These are phyloP conservation scores for Herpetotheres cachinnans DNA, from an alignment of 2,113 vertebrate genomes.

Conservation along the genomic window DNA sequence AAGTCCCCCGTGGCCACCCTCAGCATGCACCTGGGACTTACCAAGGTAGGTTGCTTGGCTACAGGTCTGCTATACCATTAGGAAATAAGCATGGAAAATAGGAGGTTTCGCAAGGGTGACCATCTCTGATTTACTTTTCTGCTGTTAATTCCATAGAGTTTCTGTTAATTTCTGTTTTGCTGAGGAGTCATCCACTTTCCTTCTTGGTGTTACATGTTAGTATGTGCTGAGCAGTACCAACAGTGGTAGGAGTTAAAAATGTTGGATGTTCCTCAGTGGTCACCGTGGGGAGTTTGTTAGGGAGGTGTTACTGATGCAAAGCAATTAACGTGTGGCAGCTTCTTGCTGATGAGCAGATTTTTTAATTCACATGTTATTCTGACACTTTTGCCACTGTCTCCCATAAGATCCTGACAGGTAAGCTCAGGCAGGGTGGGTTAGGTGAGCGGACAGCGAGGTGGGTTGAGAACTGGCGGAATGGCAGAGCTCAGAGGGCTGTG, in stretches of 20 bases:
- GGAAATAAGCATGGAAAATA: background rate
- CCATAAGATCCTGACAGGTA: too few species aligned
- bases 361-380: background rate
- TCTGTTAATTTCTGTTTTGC: background rate
- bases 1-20: background rate
- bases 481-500: too few species aligned
- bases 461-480: too few species aligned
- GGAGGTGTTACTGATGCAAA: background rate
- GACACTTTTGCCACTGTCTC: too few species aligned
- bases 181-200: background rate
- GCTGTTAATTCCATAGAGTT: background rate
- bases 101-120: background rate
- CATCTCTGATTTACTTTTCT: background rate
- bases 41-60: constrained; percentile 37
- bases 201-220: background rate
- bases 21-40: background rate
- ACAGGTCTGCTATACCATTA: background rate
- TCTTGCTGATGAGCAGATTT: background rate
- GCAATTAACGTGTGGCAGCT: background rate
- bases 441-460: too few species aligned
- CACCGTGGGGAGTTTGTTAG: background rate
- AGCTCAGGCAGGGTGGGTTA: too few species aligned
- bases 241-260: background rate
- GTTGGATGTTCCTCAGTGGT: background rate
- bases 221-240: background rate